These are phyloP conservation scores for Plagiodera versicolora DNA, from an alignment of 2,888 invertebrate genomes.

Conservation along the genomic window DNA sequence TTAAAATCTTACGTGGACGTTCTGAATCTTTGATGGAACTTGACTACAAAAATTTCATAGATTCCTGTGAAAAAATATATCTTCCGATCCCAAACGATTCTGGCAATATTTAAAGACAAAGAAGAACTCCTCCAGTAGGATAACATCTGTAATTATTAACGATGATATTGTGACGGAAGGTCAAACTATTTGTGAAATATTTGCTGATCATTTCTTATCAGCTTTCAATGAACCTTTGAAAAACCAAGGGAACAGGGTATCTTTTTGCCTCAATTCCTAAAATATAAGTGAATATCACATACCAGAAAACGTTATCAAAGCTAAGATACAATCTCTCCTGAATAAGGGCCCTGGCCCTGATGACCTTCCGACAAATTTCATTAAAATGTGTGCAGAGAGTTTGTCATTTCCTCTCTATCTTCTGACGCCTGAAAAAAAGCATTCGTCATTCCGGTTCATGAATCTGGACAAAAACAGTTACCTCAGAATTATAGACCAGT, in stretches of 20 bases:
- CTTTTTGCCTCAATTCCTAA: neutral
- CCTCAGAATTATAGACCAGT: too few species aligned
- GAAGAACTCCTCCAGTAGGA: neutral
- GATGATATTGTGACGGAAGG: slow-evolving; percentile 1
- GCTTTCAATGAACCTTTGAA: slow-evolving; percentile 3
- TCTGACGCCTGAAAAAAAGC: too few species aligned
- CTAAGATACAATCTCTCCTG: neutral
- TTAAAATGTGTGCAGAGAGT: neutral
- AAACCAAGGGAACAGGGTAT: neutral
- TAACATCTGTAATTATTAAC: neutral
- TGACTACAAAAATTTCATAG: slow-evolving; percentile 3
- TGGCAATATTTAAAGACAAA: slow-evolving; percentile 1
- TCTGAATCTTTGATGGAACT: neutral
- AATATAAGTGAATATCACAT: slow-evolving; percentile 4
- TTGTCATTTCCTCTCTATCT: neutral
- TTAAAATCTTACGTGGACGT: too few species aligned
- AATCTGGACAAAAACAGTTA: too few species aligned
- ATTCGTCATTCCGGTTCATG: too few species aligned
- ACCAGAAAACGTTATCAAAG: slow-evolving; percentile 1
- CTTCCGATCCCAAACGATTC: neutral
- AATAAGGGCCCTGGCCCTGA: slow-evolving; percentile 2
- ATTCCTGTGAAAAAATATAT: slow-evolving; percentile 3
- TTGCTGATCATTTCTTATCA: slow-evolving; percentile 6
- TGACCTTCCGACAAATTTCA: slow-evolving; percentile 2
- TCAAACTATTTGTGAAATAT: slow-evolving; percentile 8